Evolutionary conservation across 2,888 invertebrate genomes (phyloP).

Genomic region (Phymatocera aterrima): DNA sequence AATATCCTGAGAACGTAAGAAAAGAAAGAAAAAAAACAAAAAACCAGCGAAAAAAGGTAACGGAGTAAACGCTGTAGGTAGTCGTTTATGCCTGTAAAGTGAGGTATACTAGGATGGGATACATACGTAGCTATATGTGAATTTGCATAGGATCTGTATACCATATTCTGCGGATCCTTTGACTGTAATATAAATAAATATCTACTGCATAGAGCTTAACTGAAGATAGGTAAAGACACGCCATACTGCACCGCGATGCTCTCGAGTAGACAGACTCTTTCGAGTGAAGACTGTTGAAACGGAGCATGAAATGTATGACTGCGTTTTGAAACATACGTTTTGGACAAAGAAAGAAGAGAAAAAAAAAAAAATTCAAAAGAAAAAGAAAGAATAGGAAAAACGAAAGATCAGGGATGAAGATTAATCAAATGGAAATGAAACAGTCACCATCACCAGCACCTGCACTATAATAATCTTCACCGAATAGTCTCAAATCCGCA

Average conservation of each 20-base stretch:
- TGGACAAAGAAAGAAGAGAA: not conserved
- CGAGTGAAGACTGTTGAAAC: not conserved
- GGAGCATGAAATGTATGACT: not conserved
- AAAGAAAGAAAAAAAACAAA: not conserved
- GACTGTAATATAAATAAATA: slow-evolving; percentile 16
- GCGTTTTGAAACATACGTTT: not conserved
- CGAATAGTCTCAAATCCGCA: too few relatives aligned
- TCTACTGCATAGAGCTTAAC: not conserved
- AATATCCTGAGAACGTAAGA: not conserved
- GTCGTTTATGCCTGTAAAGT: not conserved
- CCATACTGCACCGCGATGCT: too few relatives aligned
- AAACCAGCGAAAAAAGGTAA: too few relatives aligned
- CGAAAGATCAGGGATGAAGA: too few relatives aligned
- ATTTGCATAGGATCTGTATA: slow-evolving; percentile 14
- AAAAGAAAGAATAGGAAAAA: too few relatives aligned
- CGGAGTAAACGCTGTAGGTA: not conserved
- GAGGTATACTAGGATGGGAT: not conserved
- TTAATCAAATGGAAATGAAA: too few relatives aligned
- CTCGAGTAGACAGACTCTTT: not conserved
- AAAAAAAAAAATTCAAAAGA: not conserved
- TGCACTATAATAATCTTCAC: too few relatives aligned
- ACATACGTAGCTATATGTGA: not conserved
- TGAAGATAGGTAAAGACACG: not conserved
- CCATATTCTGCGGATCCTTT: slow-evolving; percentile 11
- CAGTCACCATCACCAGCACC: too few relatives aligned